Conservation (phyloP, 2,113 vertebrate genomes). For the Lanius collurio region DNA sequence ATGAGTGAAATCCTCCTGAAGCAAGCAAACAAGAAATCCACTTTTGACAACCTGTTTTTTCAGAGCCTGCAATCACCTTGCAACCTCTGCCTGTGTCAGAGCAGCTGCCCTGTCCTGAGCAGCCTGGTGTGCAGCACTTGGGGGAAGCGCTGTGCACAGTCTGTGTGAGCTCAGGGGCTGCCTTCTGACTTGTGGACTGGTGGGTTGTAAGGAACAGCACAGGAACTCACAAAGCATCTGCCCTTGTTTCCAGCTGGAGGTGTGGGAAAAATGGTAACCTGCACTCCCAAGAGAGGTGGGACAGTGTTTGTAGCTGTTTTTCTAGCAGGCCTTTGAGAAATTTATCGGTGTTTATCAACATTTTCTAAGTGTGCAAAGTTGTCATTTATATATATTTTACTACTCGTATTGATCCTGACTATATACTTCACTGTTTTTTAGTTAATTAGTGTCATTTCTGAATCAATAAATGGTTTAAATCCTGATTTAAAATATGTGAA, state of each 20-base stretch:
- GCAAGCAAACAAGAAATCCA: neutral
- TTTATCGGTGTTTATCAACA: neutral
- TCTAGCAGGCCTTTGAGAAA: neutral
- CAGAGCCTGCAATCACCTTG: neutral
- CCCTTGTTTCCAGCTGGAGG: neutral
- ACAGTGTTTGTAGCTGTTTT: neutral
- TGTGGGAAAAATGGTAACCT: neutral
- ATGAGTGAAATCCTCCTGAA: neutral
- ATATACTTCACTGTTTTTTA: neutral
- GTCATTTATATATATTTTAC: neutral
- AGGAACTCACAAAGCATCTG: neutral
- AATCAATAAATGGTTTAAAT: neutral
- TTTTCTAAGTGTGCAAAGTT: neutral
- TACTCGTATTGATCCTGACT: neutral
- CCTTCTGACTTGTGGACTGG: neutral
- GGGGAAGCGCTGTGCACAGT: accelerated
- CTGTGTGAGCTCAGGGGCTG: neutral
- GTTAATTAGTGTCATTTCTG: neutral
- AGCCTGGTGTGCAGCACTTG: neutral
- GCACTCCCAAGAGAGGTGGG: neutral
- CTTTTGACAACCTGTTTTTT: neutral
- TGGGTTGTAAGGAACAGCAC: neutral
- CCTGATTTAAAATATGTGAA: neutral
- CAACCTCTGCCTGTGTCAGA: neutral
- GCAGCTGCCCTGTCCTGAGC: neutral